Base-by-base conservation (phyloP, 2,797 vertebrate genomes). In the Pseudotriccus pelzelni region DNA sequence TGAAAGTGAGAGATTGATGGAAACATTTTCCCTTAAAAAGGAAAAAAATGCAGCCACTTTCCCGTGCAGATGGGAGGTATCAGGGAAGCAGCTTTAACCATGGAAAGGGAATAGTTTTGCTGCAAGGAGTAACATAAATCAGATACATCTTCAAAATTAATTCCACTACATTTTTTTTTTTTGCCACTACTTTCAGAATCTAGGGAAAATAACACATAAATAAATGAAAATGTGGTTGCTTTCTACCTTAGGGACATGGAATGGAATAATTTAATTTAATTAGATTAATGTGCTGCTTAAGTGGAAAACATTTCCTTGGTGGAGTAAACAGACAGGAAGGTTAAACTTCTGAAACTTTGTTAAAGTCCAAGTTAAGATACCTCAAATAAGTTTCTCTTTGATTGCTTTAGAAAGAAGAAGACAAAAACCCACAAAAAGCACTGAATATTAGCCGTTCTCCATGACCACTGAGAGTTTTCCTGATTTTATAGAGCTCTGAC, bases 111-210 rank as follows among this genome's bases (percentile, higher is more conserved):
- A 76, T 59, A 60, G 46, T 87, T 96, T 95, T 93, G 63, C 93
- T 89, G 59, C 62, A 85, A 93, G 72, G 83, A 64, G 28, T 96
- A 95, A 96, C 82, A 77, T 84, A 91, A 96, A 95, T 97, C 93
- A 96, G 92, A 93, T 89, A 86, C 15, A 8, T 93, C 87, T 95
- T 93, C 79, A 83, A 62, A 90, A 96, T 94, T 88, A 93, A 95
- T 94, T 94, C 73, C 77, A 60, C 43, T 74, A 9, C 27, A 59
- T 76, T 72, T 52, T 43, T 76, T 37, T 72, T 52, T 80, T 80
- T 87, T 90, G 67, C 52, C 77, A 84, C 55, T 47, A 20, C 27
- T 88, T 92, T 91, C 63, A 79, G 83, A 81, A 87, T 85, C 75
- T 39, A n/a, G 64, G 60, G 73, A 91, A 91, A 96, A 95, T 85